Conservation (phyloP, 2,113 vertebrate species). For the Forbesichthys agassizii region DNA sequence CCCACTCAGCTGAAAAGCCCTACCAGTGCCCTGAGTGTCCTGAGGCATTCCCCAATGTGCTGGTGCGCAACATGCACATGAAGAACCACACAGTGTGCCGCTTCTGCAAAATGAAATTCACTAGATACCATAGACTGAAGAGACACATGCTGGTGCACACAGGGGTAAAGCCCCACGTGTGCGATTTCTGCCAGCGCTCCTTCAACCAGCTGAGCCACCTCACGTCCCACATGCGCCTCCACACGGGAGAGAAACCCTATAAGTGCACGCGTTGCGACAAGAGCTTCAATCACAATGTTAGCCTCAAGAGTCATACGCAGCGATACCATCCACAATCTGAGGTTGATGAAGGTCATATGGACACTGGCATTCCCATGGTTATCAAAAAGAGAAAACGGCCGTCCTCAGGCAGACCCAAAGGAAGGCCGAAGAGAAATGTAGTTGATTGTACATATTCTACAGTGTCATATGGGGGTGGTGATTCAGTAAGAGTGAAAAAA, state of each 20-base stretch:
- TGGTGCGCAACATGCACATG: conserved; percentile 38
- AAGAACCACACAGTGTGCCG: conserved; percentile 43
- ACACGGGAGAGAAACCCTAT: conserved; percentile 60
- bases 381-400: not conserved
- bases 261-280: conserved; percentile 56
- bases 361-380: not conserved
- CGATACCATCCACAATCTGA: conserved; percentile 29
- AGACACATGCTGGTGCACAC: conserved; percentile 57
- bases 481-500: not conserved
- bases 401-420: conserved; percentile 36
- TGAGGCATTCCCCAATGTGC: conserved; percentile 29
- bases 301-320: conserved; percentile 56
- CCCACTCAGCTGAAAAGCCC: conserved; percentile 22
- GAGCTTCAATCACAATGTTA: conserved; percentile 65
- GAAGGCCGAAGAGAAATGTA: conserved; percentile 30
- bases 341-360: not conserved
- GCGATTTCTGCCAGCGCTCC: conserved; percentile 49
- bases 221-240: conserved; percentile 63
- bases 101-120: conserved; percentile 47
- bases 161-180: conserved; percentile 40
- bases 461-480: too few relatives aligned
- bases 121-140: not conserved
- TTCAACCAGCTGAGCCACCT: conserved; percentile 57
- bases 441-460: too few relatives aligned
- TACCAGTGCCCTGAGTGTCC: conserved; percentile 56